Base-by-base conservation (phyloP, 2,888 invertebrate species). In the Hypomecis punctinalis region DNA sequence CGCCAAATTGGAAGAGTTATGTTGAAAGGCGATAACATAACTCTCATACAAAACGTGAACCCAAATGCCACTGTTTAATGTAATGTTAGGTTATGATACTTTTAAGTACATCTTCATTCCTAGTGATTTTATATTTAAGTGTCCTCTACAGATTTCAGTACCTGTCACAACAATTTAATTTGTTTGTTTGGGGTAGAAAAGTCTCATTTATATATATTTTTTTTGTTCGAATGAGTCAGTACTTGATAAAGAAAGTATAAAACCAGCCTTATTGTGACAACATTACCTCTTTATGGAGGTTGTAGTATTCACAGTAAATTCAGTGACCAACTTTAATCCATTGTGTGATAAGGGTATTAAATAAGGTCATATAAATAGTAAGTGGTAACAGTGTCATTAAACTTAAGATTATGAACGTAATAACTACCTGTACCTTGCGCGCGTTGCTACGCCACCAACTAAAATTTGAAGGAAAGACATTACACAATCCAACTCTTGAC, bases 21-120 rank as follows among this genome's bases (percentile, higher is more conserved):
- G 96, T 94, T 99, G 81, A 99, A 99, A 91, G 99, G 99, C 46
- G 99, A 99, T 89, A 99, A 99, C 85, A 99, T 99, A 76, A 99
- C 99, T 46, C 94, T 99, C 52, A 99, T 99, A 89, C 99, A 98
- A 88, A 98, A 97, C 81, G 96, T 97, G 8, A 96, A 96, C 85
- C 96, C 96, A 5, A 88, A 86, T 75, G 90, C 92, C 75, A 80
- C 89, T 1, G 92, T 93, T 75, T 90, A 72, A 80, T 77, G 73
- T 68, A 67, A 63, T 65, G 74, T 75, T 90, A 90, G 90, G 91
- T 91, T 91, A 91, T 85, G 23, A 36, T 59, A 67, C 49, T 45
- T 75, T 36, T 81, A 82, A 82, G 83, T 80, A 81, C 80, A 82
- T 78, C 70, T 74, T 84, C 82, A 91, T 90, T 90, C 88, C 89